A percentile compares a stretch with the other conserved stretches of the same genome.
Evolutionary conservation across 2,113 vertebrate species (phyloP).

Genomic region (Chionomys nivalis): DNA sequence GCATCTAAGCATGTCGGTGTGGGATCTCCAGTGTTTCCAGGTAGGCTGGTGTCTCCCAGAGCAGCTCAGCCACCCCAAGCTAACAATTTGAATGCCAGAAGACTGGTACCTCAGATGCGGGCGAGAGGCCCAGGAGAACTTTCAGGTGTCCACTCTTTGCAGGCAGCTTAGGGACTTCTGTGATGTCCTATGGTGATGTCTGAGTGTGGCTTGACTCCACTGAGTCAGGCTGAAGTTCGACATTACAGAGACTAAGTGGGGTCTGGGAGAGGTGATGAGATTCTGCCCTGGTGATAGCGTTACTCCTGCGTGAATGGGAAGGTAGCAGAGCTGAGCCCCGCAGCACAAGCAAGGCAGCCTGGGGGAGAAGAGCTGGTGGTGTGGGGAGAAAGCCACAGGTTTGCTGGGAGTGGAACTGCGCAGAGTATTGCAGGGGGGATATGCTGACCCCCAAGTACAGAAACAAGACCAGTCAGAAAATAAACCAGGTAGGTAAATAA

Average conservation of each 20-base stretch:
- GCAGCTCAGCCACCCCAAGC: background rate
- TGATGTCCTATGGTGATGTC: background rate
- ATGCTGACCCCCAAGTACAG: background rate
- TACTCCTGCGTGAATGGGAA: no score
- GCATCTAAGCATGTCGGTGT: background rate
- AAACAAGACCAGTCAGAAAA: background rate
- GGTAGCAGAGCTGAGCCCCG: background rate
- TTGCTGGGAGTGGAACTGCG: background rate
- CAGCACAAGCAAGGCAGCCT: background rate
- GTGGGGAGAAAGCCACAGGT: background rate
- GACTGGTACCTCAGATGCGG: background rate
- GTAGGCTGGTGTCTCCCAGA: background rate
- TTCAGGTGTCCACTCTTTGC: background rate
- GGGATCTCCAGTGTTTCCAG: no score
- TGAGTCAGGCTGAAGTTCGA: background rate
- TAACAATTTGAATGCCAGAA: fast-evolving
- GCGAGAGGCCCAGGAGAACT: background rate
- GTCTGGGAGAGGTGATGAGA: background rate
- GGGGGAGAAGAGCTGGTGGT: no score
- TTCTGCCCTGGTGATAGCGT: background rate
- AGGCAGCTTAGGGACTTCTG: background rate
- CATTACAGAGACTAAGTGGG: background rate
- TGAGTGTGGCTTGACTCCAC: background rate
- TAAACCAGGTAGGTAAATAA: background rate
- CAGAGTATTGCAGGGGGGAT: background rate